phyloP scores from a whole-genome alignment of 2,113 vertebrate species.

The Neoarius graeffei region DNA sequence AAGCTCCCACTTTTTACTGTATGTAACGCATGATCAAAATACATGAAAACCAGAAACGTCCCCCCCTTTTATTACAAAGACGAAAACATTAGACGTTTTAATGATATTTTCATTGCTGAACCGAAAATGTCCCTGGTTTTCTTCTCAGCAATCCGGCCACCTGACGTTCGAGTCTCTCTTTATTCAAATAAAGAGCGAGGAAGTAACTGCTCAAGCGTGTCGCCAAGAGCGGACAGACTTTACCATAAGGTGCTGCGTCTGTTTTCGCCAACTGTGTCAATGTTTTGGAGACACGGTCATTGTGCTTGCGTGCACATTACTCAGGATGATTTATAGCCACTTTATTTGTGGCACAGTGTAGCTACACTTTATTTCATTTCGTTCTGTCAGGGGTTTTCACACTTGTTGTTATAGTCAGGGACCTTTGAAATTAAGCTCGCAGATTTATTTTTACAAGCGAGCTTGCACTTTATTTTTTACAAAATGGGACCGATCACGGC shows the following conservation, averaged over 20 bases:
- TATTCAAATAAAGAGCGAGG: background rate
- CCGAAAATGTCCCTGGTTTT: no score
- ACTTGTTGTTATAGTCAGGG: background rate
- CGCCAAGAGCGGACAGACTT: slow-evolving; percentile 4
- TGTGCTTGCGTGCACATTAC: background rate
- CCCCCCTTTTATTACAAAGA: no score
- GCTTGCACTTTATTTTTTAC: background rate
- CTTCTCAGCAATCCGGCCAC: no score
- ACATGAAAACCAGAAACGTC: no score
- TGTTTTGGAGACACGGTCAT: background rate
- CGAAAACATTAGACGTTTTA: no score
- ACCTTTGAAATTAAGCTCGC: no score
- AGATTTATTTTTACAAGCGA: background rate
- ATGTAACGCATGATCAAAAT: no score
- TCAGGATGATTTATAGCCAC: background rate
- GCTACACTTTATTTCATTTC: background rate
- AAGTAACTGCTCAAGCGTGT: background rate
- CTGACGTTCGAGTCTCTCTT: background rate
- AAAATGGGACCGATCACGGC: background rate
- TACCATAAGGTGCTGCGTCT: background rate
- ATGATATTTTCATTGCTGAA: no score
- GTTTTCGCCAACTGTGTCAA: background rate
- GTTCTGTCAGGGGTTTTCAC: background rate
- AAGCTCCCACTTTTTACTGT: no score
- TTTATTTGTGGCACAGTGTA: background rate